Base-by-base conservation (phyloP, 2,113 vertebrate species). In the Spermophilus dauricus region DNA sequence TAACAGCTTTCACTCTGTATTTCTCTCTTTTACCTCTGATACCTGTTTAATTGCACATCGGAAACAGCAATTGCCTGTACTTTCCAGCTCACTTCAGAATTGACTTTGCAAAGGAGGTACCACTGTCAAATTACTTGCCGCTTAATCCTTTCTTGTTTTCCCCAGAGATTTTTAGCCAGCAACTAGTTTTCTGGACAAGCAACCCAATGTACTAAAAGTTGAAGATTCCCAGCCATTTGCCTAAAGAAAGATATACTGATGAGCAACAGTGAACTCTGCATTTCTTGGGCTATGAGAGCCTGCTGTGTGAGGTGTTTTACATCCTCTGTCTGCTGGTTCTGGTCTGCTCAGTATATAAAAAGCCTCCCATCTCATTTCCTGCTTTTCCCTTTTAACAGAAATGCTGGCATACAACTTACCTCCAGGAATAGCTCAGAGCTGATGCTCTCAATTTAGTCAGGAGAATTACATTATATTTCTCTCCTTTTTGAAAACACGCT, bases 341-440 rank as follows among this genome's bases (percentile, higher is more conserved):
- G 51, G 30, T 89, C 78, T 86, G 65, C 37, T 95, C 53, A 20
- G 87, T 63, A 39, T 42, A 92, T 51, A 96, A 97, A 96, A 81
- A 77, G 20, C 58, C 48, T 61, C 20, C 32, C 16, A 56, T 65
- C 12, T 69, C 84, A 77, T 86, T 96, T 95, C 93, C 82, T 93
- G 93, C 63, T 86, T 75, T 20, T 76, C 65, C 5, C 42, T 90
- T 85, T 88, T 51, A 86, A 84, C 82, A 92, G 76, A 95, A 95
- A 94, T 80, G 45, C 72, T 84, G 70, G 97, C 84, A 83, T 80
- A 89, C 80, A 75, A 61, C 92, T 98, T 92, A 90, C 89, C 58
- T 94, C 93, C 95, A 88, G 69, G 85, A 97, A 96, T 97, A 97
- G 67, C 92, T 97, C 80, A 92, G 67, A 97, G 87, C 51, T 56